A percentile compares a stretch with the other conserved stretches of the same genome.
Conservation (phyloP, 2,797 vertebrate genomes). For the Sebastes steindachneri region DNA sequence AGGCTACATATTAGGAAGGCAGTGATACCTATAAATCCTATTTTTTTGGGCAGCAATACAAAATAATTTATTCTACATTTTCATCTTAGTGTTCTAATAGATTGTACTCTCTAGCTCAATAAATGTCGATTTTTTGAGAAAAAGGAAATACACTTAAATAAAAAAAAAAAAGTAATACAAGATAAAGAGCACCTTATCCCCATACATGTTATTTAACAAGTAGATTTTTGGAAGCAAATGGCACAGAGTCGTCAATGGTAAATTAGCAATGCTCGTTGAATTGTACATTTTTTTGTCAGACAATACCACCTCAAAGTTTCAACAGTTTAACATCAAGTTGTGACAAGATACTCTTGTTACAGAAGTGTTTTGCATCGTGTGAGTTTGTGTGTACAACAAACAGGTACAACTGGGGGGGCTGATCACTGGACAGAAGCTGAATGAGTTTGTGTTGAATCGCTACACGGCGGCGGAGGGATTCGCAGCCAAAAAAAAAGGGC, state of each 20-base stretch:
- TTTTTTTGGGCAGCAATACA: slow-evolving; percentile 73
- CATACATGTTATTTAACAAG: slow-evolving; percentile 56
- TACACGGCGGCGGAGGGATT: slow-evolving; percentile 4
- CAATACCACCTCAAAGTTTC: slow-evolving; percentile 51
- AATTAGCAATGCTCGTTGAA: slow-evolving; percentile 56
- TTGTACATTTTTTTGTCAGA: slow-evolving; percentile 35
- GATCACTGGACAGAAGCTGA: slow-evolving; percentile 48
- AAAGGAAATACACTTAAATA: slow-evolving; percentile 74
- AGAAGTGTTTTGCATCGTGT: slow-evolving; percentile 52
- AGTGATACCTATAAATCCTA: slow-evolving; percentile 74
- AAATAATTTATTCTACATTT: slow-evolving; percentile 81
- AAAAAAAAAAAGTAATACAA: slow-evolving; percentile 60
- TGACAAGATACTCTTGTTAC: slow-evolving; percentile 31
- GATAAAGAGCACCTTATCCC: slow-evolving; percentile 76
- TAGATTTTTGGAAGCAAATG: slow-evolving; percentile 76
- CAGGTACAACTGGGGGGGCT: slow-evolving; percentile 1
- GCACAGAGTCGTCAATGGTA: slow-evolving; percentile 70
- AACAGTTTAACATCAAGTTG: slow-evolving; percentile 47
- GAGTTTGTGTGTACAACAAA: slow-evolving; percentile 43
- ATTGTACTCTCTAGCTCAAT: slow-evolving; percentile 76
- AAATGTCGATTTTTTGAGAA: slow-evolving; percentile 57
- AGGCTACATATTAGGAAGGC: slow-evolving; percentile 77
- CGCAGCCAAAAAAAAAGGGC: slow-evolving; percentile 15
- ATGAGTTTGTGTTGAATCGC: background rate
- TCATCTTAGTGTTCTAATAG: slow-evolving; percentile 70